Base-by-base conservation (phyloP, 92 coral and sea anemone genomes). In the Micromussa lordhowensis region DNA sequence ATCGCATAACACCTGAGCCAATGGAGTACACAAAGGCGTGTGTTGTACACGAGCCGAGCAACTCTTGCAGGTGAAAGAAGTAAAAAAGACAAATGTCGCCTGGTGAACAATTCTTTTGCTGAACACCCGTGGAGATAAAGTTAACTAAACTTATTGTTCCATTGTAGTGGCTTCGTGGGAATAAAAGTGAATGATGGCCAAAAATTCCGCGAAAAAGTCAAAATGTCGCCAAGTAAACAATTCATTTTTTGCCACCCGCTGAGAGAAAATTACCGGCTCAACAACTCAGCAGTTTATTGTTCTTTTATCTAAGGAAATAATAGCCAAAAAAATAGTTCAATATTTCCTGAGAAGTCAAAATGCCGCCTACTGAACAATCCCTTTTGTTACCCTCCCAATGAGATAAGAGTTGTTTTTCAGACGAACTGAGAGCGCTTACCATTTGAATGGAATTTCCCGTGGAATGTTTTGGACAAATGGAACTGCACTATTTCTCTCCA, bases 121-220 rank as follows among this genome's bases (percentile, higher is more conserved):
- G 78, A 29, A 53, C 78, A 5, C 76, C 76, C 40, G 12, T 7
- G 40, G 40, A 16, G 40, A 35, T 8, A 3, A 71, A 10, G 76
- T 71, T 32, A 71, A 19, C 76, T 32, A 38, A 17, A 32, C 14
- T 71, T 15, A 71, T 71, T 71, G 77, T 71, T 71, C 77, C 24
- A 71, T 71, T 71, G 77, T 71, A 31, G 77, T 71, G 40, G 40
- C 49, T 71, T 22, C 77, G 78, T 73, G 53, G 78, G 78, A 73
- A 73, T 35, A 19, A 73, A 34, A 49, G n/a, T 73, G 78, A 6
- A 36, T 53, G 15, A 19, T 24, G 26, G 40, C 78, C 40, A 73
- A 73, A 73, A 11, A 73, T 73, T 73, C 28, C 19, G 22, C 78
- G 48, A 35, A 9, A 17, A 73, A 36, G 51, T 6, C 51, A 73